phyloP scores from a whole-genome alignment of 1,140 invertebrate genomes.

The Lucilia cuprina region DNA sequence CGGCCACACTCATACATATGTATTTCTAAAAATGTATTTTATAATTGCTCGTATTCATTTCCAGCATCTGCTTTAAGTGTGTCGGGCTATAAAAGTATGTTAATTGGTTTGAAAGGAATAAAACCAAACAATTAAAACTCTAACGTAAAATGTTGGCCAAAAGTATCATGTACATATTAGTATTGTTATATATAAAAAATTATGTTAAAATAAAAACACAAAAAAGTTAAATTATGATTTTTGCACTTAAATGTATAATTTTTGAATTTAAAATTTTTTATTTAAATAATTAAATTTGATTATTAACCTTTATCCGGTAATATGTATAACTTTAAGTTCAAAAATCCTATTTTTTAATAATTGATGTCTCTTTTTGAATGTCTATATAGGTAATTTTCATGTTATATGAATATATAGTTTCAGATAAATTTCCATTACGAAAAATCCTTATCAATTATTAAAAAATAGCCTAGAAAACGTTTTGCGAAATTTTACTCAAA shows the following conservation, averaged over 20 bases:
- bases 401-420: no score
- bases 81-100: background rate
- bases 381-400: no score
- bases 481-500: background rate
- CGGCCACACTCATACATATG: no score
- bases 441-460: constrained; percentile 9
- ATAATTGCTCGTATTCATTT: background rate
- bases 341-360: no score
- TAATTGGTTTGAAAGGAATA: constrained; percentile 3
- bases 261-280: no score
- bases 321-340: no score
- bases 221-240: no score
- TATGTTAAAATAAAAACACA: no score
- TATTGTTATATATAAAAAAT: background rate
- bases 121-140: background rate
- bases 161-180: background rate
- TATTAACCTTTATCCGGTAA: no score
- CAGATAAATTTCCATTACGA: background rate
- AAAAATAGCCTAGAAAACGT: background rate
- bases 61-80: background rate
- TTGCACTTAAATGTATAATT: background rate
- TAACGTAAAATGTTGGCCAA: background rate
- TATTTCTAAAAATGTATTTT: background rate
- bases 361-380: no score
- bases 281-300: no score